Percentiles rank a stretch among this genome's conserved stretches.
phyloP scores from a whole-genome alignment of 2,888 invertebrate genomes.

The Glaucopsyche alexis region DNA sequence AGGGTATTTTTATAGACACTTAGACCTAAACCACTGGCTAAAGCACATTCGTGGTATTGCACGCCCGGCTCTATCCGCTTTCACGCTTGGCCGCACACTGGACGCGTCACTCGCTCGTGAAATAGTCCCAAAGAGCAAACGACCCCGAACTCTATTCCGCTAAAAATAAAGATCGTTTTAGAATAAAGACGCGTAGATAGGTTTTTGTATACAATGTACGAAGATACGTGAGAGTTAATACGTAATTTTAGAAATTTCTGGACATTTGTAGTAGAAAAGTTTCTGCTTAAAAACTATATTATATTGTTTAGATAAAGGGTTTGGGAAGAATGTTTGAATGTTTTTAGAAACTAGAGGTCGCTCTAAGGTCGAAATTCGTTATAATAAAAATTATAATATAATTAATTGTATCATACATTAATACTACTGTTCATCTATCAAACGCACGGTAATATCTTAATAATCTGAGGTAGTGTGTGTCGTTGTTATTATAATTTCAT shows the following conservation, averaged over 20 bases:
- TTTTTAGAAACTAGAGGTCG: too few relatives aligned
- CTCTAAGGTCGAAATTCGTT: too few relatives aligned
- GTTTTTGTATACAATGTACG: conserved; percentile 29
- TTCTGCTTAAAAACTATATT: background rate
- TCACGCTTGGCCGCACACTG: conserved; percentile 41
- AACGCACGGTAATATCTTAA: too few relatives aligned
- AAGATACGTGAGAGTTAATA: conserved; percentile 28
- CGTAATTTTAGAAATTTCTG: conserved; percentile 26
- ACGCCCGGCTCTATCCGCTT: conserved; percentile 42
- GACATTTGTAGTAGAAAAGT: conserved; percentile 7
- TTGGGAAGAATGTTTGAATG: too few relatives aligned
- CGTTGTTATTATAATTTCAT: too few relatives aligned
- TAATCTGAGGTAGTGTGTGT: too few relatives aligned
- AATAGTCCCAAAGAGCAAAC: conserved; percentile 33
- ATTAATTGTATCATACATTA: too few relatives aligned
- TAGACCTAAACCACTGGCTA: conserved; percentile 28
- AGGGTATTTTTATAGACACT: conserved; percentile 23
- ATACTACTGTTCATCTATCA: too few relatives aligned
- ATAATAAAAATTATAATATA: too few relatives aligned
- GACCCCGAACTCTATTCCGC: background rate
- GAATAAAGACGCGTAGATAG: background rate
- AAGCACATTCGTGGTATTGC: conserved; percentile 37
- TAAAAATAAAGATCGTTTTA: background rate
- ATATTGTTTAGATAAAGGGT: too few relatives aligned
- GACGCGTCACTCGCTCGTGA: conserved; percentile 41